Conservation (phyloP, 2,888 invertebrate genomes). For the Tiliacea citrago region DNA sequence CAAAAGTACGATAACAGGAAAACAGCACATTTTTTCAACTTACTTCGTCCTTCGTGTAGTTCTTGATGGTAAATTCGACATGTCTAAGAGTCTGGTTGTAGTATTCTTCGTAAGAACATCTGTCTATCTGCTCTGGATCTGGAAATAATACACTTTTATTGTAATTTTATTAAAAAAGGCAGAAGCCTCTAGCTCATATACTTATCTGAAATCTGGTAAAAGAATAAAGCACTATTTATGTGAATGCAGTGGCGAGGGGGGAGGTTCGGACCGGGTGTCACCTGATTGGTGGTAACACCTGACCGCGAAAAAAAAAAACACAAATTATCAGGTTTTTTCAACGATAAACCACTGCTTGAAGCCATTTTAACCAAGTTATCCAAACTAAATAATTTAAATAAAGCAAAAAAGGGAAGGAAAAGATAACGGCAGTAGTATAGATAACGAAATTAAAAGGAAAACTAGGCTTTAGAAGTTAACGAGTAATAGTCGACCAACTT, state of each 20-base stretch:
- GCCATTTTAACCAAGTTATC: too few relatives aligned
- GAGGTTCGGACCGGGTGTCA: too few relatives aligned
- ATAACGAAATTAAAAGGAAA: too few relatives aligned
- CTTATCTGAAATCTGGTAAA: neutral
- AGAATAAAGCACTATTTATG: neutral
- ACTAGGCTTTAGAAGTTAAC: too few relatives aligned
- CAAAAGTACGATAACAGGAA: neutral
- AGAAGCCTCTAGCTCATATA: neutral
- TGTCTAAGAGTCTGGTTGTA: constrained; percentile 93
- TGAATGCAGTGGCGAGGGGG: neutral
- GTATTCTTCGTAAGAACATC: constrained; percentile 95
- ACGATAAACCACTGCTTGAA: too few relatives aligned
- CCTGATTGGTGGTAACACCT: too few relatives aligned
- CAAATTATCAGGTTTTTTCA: too few relatives aligned
- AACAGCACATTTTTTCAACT: constrained; percentile 43
- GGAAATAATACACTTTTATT: constrained; percentile 36
- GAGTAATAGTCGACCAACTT: too few relatives aligned
- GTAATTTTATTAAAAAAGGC: neutral
- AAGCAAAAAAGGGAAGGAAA: too few relatives aligned
- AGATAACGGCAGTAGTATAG: too few relatives aligned
- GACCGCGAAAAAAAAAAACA: too few relatives aligned
- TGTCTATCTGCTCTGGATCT: constrained; percentile 90
- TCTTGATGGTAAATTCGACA: constrained; percentile 89
- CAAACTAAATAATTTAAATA: too few relatives aligned
- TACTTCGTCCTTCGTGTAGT: constrained; percentile 89